Base-by-base conservation (phyloP, 2,888 invertebrate species). In the Diadegma fenestrale region DNA sequence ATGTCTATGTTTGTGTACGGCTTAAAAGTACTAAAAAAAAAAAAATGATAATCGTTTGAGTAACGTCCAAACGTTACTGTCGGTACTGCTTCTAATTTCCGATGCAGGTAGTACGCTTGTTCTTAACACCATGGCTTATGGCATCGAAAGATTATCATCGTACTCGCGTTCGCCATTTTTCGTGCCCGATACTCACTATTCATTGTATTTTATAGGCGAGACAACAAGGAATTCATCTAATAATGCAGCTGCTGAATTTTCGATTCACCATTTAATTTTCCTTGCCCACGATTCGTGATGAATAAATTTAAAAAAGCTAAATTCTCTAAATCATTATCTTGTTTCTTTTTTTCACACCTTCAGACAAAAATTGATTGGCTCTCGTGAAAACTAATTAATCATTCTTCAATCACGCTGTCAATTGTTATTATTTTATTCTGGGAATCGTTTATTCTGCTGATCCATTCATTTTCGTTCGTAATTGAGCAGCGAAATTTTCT, bases 21-120 rank as follows among this genome's bases (percentile, higher is more conserved):
- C 75, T 79, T 76, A 51, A 19, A 64, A 72, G 45, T 58, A 78
- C 58, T 61, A 66, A 73, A 82, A 68, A 41, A 41, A n/a, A 71
- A 76, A 76, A 80, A 54, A 54, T 37, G 41, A 66, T 61, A 17
- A 26, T 26, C 14, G 26, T 41, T 66, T 77, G 19, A 58, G 51
- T 78, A 82, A 82, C 77, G 84, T 73, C 66, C 71, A 75, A 82
- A 82, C 82, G 87, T 83, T 54, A 81, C 22, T 51, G 84, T 83
- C 83, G 82, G 83, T 73, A 82, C 81, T 80, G 84, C 73, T 82
- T 45, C 80, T 66, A 79, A 64, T 80, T 64, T 37, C 51, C 82
- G 84, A 87, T 84, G 84, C 87, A 87, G 82, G 85, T 30, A 12
- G 17, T 71, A 48, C 19, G 30, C 30, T 12, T 71, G 19, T 48